Percentiles rank a stretch among this genome's conserved stretches.
phyloP scores from a whole-genome alignment of 2,888 invertebrate species.

The Arrhopalites spinosus region DNA sequence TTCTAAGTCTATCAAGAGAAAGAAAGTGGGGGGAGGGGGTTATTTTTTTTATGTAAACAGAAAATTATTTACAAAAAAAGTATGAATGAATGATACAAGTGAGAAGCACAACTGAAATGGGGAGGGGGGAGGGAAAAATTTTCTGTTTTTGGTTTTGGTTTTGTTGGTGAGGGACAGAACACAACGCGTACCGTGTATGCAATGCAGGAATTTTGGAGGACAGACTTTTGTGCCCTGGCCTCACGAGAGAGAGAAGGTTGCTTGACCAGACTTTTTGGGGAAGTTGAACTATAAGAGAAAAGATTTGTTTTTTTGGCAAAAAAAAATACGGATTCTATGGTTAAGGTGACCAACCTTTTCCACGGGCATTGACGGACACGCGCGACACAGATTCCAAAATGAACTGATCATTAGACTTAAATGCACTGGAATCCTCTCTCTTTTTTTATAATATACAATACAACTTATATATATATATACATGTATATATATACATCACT shows the following conservation, averaged over 20 bases:
- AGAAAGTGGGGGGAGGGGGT: not conserved
- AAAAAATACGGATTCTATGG: conserved; percentile 15
- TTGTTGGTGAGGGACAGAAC: not conserved
- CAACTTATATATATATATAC: not conserved
- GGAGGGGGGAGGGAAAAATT: no score
- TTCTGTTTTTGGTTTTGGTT: no score
- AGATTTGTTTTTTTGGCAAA: conserved; percentile 16
- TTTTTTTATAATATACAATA: not conserved
- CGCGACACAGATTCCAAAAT: conserved; percentile 95
- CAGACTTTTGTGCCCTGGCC: conserved; percentile 8
- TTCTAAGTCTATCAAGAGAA: no score
- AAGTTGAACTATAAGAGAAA: conserved; percentile 30
- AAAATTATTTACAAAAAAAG: no score
- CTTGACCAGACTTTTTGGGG: conserved; percentile 35
- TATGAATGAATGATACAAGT: no score
- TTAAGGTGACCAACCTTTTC: conserved; percentile 75
- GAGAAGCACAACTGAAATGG: no score
- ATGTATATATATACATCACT: not conserved
- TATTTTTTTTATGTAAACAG: no score
- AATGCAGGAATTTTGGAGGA: conserved; percentile 21
- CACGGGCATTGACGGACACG: conserved; percentile 95
- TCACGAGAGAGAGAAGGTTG: conserved; percentile 38
- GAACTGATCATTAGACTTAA: conserved; percentile 83
- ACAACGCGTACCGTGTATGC: conserved; percentile 28
- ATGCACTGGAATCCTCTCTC: conserved; percentile 16